These are phyloP conservation scores for Melanerpes formicivorus DNA, from an alignment of 2,113 vertebrate species.

Conservation along the genomic window DNA sequence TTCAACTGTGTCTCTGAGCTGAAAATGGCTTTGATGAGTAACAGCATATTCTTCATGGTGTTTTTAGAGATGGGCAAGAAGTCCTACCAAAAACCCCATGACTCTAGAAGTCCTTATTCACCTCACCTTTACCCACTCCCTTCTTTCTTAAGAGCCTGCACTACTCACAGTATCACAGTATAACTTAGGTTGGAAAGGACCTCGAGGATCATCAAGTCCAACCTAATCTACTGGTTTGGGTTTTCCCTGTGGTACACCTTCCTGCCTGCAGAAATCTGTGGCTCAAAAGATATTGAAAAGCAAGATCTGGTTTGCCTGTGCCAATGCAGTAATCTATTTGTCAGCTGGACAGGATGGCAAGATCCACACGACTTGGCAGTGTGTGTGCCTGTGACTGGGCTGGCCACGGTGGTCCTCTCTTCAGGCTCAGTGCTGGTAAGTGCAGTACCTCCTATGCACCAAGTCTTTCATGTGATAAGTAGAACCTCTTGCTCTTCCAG, in stretches of 20 bases:
- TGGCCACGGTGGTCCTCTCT: constrained; percentile 49
- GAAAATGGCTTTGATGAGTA: background rate
- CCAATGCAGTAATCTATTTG: background rate
- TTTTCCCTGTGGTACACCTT: background rate
- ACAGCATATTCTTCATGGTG: rapidly evolving
- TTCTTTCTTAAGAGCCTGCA: background rate
- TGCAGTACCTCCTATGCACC: background rate
- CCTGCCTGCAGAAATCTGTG: background rate
- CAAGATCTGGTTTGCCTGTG: background rate
- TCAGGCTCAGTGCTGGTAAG: constrained; percentile 14
- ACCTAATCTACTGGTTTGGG: background rate
- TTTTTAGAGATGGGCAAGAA: background rate
- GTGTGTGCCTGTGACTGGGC: constrained; percentile 13
- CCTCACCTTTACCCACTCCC: background rate
- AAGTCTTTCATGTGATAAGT: background rate
- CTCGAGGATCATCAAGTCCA: too few relatives aligned
- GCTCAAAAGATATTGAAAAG: background rate
- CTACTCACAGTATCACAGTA: background rate
- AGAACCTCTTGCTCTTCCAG: background rate
- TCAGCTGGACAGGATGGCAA: constrained; percentile 22
- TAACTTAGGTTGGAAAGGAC: too few relatives aligned
- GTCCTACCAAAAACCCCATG: background rate
- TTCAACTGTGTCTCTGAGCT: background rate
- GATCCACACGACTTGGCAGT: constrained; percentile 43
- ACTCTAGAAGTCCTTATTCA: background rate